Conservation (phyloP, 1,140 invertebrate genomes). For the Liolophura sinensis region DNA sequence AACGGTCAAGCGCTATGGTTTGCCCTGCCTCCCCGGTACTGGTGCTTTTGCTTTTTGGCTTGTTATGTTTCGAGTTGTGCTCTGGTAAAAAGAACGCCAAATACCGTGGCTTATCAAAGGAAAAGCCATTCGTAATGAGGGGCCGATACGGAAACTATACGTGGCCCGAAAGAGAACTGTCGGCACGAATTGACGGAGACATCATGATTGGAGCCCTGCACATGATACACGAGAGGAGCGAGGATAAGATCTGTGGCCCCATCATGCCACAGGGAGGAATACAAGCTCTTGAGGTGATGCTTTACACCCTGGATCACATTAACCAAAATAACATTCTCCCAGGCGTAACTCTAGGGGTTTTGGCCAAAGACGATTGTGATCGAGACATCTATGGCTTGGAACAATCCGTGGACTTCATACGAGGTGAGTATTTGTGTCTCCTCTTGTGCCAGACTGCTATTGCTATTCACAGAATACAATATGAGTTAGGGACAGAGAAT, state of each 20-base stretch:
- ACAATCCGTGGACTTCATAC: constrained; percentile 96
- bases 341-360: constrained; percentile 81
- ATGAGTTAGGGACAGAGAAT: no score
- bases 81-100: background rate
- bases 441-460: no score
- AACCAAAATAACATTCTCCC: constrained; percentile 66
- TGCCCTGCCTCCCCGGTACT: background rate
- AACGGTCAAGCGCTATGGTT: background rate
- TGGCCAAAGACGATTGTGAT: constrained; percentile 93
- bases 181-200: constrained; percentile 83
- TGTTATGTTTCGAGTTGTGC: background rate
- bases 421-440: constrained; percentile 73
- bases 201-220: constrained; percentile 81
- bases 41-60: background rate
- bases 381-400: constrained; percentile 95
- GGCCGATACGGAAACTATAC: constrained; percentile 45
- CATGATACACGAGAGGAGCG: constrained; percentile 91
- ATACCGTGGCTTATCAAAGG: constrained; percentile 6
- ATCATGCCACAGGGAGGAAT: constrained; percentile 93
- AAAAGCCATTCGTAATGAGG: constrained; percentile 13
- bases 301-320: constrained; percentile 85
- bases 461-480: no score
- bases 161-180: constrained; percentile 82
- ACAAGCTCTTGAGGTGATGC: constrained; percentile 88
- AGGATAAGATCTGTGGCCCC: constrained; percentile 81